A percentile compares a stretch with the other conserved stretches of the same genome.
These are phyloP conservation scores for Hipposideros larvatus DNA, from an alignment of 2,797 vertebrate species.

Conservation along the genomic window DNA sequence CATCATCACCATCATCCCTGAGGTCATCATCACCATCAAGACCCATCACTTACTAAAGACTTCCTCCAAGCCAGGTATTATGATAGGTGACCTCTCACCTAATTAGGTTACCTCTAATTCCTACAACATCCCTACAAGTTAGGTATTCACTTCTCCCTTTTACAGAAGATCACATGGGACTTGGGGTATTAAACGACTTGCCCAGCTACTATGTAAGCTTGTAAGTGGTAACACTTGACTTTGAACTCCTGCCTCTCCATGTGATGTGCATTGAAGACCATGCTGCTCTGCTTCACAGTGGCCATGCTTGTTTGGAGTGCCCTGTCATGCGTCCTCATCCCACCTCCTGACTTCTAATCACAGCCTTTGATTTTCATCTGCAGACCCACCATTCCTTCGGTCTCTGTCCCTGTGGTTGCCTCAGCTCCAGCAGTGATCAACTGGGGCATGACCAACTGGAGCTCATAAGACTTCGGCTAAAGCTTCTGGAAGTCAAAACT, in stretches of 20 bases:
- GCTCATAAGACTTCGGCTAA: not conserved
- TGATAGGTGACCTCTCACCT: not conserved
- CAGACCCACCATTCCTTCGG: not conserved
- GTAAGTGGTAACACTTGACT: not conserved
- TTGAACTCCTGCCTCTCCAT: not conserved
- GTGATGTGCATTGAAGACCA: accelerated
- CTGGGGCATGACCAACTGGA: accelerated
- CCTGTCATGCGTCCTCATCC: not conserved
- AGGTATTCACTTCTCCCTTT: not conserved
- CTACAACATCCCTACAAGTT: not conserved
- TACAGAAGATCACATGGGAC: not conserved
- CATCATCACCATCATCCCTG: not conserved
- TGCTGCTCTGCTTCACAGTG: not conserved
- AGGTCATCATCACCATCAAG: not conserved
- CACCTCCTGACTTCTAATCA: not conserved
- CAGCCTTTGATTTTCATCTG: not conserved
- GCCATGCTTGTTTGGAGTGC: not conserved
- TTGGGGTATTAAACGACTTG: not conserved
- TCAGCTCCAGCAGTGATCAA: not conserved
- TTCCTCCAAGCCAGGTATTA: not conserved
- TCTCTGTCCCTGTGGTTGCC: not conserved
- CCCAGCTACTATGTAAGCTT: not conserved
- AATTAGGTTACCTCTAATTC: not conserved
- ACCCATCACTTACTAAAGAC: not conserved
- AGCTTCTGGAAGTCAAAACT: not conserved